These are phyloP conservation scores for Cerceris ruficornis DNA, from an alignment of 2,888 invertebrate genomes.

Conservation along the genomic window DNA sequence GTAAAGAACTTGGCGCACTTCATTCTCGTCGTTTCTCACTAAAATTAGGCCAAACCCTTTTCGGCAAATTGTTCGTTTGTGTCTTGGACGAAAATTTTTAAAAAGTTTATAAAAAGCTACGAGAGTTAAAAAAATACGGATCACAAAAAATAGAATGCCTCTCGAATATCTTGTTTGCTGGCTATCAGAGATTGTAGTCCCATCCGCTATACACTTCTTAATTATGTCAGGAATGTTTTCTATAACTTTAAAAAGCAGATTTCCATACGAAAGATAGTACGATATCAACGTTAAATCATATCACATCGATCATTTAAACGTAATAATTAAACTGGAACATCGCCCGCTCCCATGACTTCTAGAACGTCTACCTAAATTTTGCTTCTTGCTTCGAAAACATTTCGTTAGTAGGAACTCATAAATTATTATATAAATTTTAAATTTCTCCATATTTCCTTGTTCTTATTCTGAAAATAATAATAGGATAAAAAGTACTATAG, in stretches of 20 bases:
- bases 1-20: slow-evolving; percentile 53
- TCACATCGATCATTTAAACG: slow-evolving; percentile 29
- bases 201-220: slow-evolving; percentile 54
- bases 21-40: slow-evolving; percentile 20
- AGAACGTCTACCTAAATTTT: too few relatives aligned
- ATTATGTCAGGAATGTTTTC: slow-evolving; percentile 36
- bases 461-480: too few relatives aligned
- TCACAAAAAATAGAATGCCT: slow-evolving; percentile 79
- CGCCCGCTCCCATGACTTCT: neutral
- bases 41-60: slow-evolving; percentile 54
- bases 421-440: too few relatives aligned
- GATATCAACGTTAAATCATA: slow-evolving; percentile 6
- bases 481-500: too few relatives aligned
- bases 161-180: slow-evolving; percentile 69
- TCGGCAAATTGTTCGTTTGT: slow-evolving; percentile 42
- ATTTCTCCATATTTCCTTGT: too few relatives aligned
- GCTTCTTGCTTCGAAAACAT: too few relatives aligned
- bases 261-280: slow-evolving; percentile 12
- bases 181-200: slow-evolving; percentile 61
- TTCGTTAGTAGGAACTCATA: too few relatives aligned
- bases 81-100: slow-evolving; percentile 62
- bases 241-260: slow-evolving; percentile 32
- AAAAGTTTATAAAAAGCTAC: slow-evolving; percentile 78
- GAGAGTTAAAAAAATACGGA: slow-evolving; percentile 78
- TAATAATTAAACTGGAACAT: slow-evolving; percentile 3